A percentile compares a stretch with the other conserved stretches of the same genome.
Evolutionary conservation across 1,140 invertebrate genomes (phyloP).

Genomic region (Drosophila hydei): DNA sequence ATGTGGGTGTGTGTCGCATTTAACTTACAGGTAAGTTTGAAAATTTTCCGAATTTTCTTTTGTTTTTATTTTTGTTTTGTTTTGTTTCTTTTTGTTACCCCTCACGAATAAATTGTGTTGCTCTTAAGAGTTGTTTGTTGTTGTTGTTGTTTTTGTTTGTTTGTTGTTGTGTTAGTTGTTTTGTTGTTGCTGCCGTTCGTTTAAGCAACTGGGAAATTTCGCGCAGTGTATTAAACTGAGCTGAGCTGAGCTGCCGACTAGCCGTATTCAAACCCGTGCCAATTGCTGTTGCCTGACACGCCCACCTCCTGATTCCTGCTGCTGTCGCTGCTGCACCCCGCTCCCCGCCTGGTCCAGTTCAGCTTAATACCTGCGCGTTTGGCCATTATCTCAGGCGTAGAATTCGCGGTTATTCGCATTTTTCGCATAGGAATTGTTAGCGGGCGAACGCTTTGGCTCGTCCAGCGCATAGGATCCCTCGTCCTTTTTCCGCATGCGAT

Average conservation of each 20-base stretch:
- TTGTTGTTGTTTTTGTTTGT: constrained; percentile 43
- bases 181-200: constrained; percentile 40
- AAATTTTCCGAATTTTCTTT: constrained; percentile 39
- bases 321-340: not conserved
- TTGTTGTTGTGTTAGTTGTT: constrained; percentile 6
- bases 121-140: constrained; percentile 49
- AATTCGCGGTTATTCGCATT: constrained; percentile 96
- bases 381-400: constrained; percentile 92
- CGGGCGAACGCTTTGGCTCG: constrained; percentile 96
- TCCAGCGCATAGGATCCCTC: constrained; percentile 99
- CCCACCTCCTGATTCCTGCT: constrained; percentile 1
- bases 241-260: constrained; percentile 40
- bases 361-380: constrained; percentile 78
- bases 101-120: constrained; percentile 70
- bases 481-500: constrained; percentile 99
- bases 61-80: constrained; percentile 29
- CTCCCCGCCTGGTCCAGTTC: constrained; percentile 5
- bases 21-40: constrained; percentile 77
- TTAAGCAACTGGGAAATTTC: constrained; percentile 44
- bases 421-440: constrained; percentile 94
- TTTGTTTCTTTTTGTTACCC: constrained; percentile 44
- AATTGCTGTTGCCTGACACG: constrained; percentile 27
- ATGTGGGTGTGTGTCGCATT: constrained; percentile 49
- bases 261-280: constrained; percentile 27
- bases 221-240: constrained; percentile 73